Evolutionary conservation across 2,113 vertebrate species (phyloP).

Genomic region (Corythornis madagascariensis): DNA sequence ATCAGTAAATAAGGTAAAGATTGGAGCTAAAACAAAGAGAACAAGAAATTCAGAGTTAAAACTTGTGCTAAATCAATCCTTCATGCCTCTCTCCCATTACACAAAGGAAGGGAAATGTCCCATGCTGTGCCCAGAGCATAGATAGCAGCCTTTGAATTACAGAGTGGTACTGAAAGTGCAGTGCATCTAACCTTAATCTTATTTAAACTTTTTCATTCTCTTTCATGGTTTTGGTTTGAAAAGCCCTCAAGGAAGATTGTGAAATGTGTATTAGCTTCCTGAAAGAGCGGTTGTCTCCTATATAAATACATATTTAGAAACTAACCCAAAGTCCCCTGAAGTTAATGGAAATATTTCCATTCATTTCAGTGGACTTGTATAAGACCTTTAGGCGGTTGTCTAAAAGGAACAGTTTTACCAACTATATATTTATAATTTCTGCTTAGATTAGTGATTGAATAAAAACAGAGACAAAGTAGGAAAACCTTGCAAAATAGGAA

Average conservation of each 20-base stretch:
- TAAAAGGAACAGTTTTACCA: conserved; percentile 16
- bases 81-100: background rate
- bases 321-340: background rate
- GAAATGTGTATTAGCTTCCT: background rate
- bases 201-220: conserved; percentile 7
- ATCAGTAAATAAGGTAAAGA: background rate
- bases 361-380: background rate
- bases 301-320: conserved; percentile 17
- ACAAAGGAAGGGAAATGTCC: background rate
- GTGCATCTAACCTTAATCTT: conserved; percentile 6
- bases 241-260: background rate
- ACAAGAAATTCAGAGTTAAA: background rate
- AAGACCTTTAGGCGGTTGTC: background rate
- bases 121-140: background rate
- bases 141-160: conserved; percentile 15
- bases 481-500: background rate
- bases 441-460: background rate
- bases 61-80: background rate
- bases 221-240: conserved; percentile 38
- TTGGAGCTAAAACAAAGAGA: background rate
- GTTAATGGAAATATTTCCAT: background rate
- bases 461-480: background rate
- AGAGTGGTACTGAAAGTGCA: background rate
- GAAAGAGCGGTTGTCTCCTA: background rate
- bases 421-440: conserved; percentile 8